Evolutionary conservation across 1,140 invertebrate genomes (phyloP).

Genomic region (Drosophila sp.): DNA sequence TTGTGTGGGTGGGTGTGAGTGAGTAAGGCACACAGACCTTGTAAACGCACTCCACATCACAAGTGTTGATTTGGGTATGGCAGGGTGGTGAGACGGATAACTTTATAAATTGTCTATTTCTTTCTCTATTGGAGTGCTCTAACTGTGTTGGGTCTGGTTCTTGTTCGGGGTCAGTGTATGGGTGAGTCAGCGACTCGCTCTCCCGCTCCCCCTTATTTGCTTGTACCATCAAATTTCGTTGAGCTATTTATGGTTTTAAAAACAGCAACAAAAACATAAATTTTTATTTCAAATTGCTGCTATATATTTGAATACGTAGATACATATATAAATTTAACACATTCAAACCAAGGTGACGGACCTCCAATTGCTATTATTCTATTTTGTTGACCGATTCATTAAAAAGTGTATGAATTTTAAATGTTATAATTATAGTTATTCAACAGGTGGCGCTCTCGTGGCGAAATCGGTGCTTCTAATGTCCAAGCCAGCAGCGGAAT

Average conservation of each 20-base stretch:
- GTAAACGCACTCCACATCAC: slow-evolving; percentile 54
- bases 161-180: slow-evolving; percentile 18
- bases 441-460: too few species aligned
- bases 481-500: too few species aligned
- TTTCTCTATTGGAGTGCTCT: slow-evolving; percentile 65
- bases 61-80: slow-evolving; percentile 16
- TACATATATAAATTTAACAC: too few species aligned
- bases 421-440: too few species aligned
- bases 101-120: slow-evolving; percentile 73
- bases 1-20: slow-evolving; percentile 18
- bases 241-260: slow-evolving; percentile 71
- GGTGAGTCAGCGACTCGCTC: slow-evolving; percentile 47
- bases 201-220: not conserved
- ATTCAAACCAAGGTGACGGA: too few species aligned
- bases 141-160: slow-evolving; percentile 21
- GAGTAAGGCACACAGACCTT: slow-evolving; percentile 4
- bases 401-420: too few species aligned
- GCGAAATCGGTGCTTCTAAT: too few species aligned
- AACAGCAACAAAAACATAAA: slow-evolving; percentile 13
- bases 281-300: too few species aligned
- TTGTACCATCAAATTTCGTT: slow-evolving; percentile 28
- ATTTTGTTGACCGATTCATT: too few species aligned
- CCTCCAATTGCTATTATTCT: too few species aligned
- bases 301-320: too few species aligned
- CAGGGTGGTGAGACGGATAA: slow-evolving; percentile 11